These are phyloP conservation scores for Siniperca chuatsi DNA, from an alignment of 2,113 vertebrate species.

Conservation along the genomic window DNA sequence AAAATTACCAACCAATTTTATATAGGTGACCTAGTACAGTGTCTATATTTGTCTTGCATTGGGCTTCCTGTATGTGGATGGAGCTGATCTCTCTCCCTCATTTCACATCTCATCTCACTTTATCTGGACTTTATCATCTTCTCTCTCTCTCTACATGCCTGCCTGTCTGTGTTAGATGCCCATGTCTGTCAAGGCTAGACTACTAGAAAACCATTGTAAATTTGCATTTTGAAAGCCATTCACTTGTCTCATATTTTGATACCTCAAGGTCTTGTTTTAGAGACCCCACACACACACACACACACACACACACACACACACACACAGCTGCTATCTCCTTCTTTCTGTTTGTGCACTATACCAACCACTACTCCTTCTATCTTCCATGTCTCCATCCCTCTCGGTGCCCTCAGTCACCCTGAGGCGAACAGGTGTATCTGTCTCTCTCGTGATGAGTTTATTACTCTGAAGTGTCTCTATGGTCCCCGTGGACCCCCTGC, in stretches of 20 bases:
- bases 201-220: background rate
- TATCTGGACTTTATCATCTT: constrained; percentile 40
- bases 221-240: constrained; percentile 5
- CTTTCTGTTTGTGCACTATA: constrained; percentile 34
- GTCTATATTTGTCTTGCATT: constrained; percentile 81
- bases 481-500: constrained; percentile 74
- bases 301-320: too few relatives aligned
- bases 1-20: constrained; percentile 81
- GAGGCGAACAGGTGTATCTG: constrained; percentile 81
- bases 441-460: constrained; percentile 81
- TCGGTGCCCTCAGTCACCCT: constrained; percentile 67
- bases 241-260: background rate
- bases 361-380: constrained; percentile 41
- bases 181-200: constrained; percentile 16
- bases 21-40: constrained; percentile 83
- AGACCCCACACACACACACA: background rate
- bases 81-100: constrained; percentile 40
- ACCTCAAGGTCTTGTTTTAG: background rate
- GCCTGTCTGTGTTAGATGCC: constrained; percentile 17
- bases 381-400: constrained; percentile 32
- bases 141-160: constrained; percentile 32
- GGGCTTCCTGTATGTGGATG: constrained; percentile 54
- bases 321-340: constrained; percentile 29
- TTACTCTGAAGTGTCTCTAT: constrained; percentile 80
- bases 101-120: constrained; percentile 50